These are phyloP conservation scores for Umimayanthus chanpuru DNA, from an alignment of 92 coral and sea anemone species.

Conservation along the genomic window DNA sequence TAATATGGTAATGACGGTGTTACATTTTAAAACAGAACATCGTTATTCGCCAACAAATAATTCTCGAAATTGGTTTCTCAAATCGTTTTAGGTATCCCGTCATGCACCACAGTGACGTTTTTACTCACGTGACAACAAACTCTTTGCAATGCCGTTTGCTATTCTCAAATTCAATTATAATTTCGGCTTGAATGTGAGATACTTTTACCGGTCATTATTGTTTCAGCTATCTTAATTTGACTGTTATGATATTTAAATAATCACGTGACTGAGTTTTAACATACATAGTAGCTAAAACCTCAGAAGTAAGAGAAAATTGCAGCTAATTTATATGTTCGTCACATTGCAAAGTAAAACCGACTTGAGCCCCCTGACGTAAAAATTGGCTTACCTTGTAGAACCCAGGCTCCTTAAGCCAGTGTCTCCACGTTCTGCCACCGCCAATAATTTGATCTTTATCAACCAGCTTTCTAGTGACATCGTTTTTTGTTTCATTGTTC, in stretches of 20 bases:
- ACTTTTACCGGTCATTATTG: too few species aligned
- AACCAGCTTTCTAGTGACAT: background rate
- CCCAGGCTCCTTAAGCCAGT: constrained; percentile 73
- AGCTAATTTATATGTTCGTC: too few species aligned
- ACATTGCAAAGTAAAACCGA: background rate
- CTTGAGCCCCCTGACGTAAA: background rate
- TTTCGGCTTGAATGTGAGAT: too few species aligned
- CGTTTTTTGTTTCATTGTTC: background rate
- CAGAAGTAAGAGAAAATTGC: too few species aligned
- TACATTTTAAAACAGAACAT: background rate
- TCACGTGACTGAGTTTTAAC: too few species aligned
- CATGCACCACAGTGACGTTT: background rate
- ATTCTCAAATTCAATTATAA: too few species aligned
- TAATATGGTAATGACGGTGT: too few species aligned
- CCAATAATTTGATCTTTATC: constrained; percentile 32
- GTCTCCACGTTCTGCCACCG: constrained; percentile 56
- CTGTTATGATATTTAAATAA: too few species aligned
- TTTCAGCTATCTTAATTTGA: too few species aligned
- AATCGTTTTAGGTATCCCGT: background rate
- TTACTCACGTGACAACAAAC: background rate
- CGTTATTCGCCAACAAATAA: background rate
- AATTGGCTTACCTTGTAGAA: constrained; percentile 60
- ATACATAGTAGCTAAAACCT: too few species aligned
- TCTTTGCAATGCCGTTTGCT: background rate
- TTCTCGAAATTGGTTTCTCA: background rate